phyloP scores from a whole-genome alignment of 2,797 vertebrate genomes.

The Masticophis lateralis region DNA sequence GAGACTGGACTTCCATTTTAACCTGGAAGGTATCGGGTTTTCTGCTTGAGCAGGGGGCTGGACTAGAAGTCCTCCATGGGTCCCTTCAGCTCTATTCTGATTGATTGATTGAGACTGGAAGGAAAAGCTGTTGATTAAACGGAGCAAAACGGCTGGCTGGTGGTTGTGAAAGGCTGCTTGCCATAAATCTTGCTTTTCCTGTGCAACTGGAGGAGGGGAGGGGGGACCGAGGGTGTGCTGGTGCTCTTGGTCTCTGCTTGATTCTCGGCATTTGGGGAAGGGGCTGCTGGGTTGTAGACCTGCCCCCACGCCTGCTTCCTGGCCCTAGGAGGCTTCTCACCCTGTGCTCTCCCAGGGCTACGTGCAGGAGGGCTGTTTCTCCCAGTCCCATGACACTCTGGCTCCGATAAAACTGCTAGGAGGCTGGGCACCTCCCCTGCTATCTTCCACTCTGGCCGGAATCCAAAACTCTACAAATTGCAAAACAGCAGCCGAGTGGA shows the following conservation, averaged over 20 bases:
- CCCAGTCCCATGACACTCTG: neutral
- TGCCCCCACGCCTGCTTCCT: neutral
- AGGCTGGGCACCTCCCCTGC: neutral
- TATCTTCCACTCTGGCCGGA: neutral
- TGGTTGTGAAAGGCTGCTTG: neutral
- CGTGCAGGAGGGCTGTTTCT: neutral
- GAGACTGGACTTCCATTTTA: too few species aligned
- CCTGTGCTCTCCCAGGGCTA: neutral
- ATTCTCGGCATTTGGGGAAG: neutral
- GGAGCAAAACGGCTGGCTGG: neutral
- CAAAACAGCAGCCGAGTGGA: neutral
- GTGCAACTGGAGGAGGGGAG: too few species aligned
- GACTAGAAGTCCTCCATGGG: too few species aligned
- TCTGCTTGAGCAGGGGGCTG: too few species aligned
- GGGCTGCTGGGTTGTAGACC: neutral
- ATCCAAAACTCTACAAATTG: neutral
- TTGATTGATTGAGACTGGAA: too few species aligned
- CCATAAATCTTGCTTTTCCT: neutral
- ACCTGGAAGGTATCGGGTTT: too few species aligned
- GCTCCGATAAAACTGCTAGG: neutral
- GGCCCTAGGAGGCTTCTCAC: neutral
- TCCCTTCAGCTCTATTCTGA: too few species aligned
- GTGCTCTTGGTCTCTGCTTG: fast-evolving
- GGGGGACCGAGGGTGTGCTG: fast-evolving
- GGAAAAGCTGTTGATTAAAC: neutral